phyloP scores from a whole-genome alignment of 2,113 vertebrate species.

The Glaucidium brasilianum region DNA sequence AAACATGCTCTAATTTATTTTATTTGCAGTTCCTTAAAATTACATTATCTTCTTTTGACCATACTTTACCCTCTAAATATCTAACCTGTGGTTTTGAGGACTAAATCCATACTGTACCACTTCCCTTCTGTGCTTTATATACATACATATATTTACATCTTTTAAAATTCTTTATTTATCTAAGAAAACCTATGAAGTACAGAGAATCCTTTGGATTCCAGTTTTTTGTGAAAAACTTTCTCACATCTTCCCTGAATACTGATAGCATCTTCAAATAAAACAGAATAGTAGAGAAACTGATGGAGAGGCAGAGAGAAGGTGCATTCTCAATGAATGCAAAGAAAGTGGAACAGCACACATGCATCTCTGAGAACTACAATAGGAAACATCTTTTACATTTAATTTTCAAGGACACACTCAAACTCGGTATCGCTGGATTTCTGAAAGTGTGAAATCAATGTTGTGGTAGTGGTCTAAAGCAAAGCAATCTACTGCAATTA shows the following conservation, averaged over 20 bases:
- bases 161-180: not conserved
- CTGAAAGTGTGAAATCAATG: not conserved
- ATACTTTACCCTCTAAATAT: not conserved
- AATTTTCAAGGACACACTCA: not conserved
- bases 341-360: fast-evolving
- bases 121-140: not conserved
- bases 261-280: not conserved
- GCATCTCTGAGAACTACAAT: not conserved
- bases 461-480: fast-evolving
- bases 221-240: not conserved
- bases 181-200: not conserved
- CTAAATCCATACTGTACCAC: not conserved
- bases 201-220: not conserved
- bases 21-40: not conserved
- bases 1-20: not conserved
- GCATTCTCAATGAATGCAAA: not conserved
- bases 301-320: not conserved
- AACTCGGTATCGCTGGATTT: not conserved
- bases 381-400: not conserved
- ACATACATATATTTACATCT: not conserved
- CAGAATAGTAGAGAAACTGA: not conserved
- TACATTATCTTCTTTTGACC: not conserved
- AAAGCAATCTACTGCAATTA: not conserved
- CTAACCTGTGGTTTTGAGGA: not conserved
- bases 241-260: not conserved